Base-by-base conservation (phyloP, 2,888 invertebrate genomes). In the Cyclophora albipunctata region DNA sequence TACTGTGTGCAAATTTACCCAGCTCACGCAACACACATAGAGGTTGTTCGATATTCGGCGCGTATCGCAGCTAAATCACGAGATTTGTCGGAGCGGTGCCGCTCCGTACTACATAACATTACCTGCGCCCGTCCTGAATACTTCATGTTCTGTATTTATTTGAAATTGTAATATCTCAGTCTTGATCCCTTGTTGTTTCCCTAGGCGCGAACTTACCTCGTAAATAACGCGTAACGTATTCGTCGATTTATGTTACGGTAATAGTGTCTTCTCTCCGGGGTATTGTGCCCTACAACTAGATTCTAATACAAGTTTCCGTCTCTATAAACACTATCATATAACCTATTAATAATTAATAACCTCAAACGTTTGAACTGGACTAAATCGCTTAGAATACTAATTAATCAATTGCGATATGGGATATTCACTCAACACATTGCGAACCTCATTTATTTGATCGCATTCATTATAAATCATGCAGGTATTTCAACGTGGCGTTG, bases 111-210 rank as follows among this genome's bases (percentile, higher is more conserved):
- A 81, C 79, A 83, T 83, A 85, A 83, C 82, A 78, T 84, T 83
- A 84, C 85, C 81, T 84, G 78, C 71, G 80, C 80, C 76, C 80
- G 79, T 71, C 78, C 77, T 87, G 84, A 87, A 88, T 87, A 86
- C 84, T 84, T 85, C 84, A 84, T 87, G 83, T 73, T 79, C 76
- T 78, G 80, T 86, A 84, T 87, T 87, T 86, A 84, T 86, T 85
- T 86, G 81, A 82, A 84, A 84, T 85, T 86, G 84, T 87, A 84
- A 87, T 86, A 84, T 86, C 84, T 81, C 80, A 75, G 74, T 66
- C 72, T 6, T 76, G 79, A 84, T 83, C 83, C 83, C 80, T 73
- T 74, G 78, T 84, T 84, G 81, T 83, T 81, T 81, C 76, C 77
- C 79, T 69, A 66, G 73, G 70, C 71, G 74, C 76, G 77, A 78